Percentiles rank a stretch among this genome's conserved stretches.
phyloP scores from a whole-genome alignment of 1,140 invertebrate species.

The Muscidifurax raptorellus region DNA sequence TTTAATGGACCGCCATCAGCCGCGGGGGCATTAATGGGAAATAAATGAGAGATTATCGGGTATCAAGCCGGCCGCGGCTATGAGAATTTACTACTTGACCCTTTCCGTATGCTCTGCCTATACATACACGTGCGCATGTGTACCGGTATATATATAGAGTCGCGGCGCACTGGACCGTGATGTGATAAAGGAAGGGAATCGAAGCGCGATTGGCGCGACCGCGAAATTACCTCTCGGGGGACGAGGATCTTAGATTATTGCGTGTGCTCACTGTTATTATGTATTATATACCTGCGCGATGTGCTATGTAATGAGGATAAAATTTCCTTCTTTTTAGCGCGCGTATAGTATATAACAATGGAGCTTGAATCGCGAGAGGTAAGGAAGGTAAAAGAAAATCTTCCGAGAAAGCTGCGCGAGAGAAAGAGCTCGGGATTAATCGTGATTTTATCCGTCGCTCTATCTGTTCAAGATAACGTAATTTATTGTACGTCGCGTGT shows the following conservation, averaged over 20 bases:
- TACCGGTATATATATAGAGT: neutral
- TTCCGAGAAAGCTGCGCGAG: neutral
- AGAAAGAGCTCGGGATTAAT: neutral
- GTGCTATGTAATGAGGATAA: neutral
- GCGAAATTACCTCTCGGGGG: neutral
- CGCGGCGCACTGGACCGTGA: neutral
- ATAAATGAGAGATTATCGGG: conserved; percentile 56
- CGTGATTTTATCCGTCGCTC: neutral
- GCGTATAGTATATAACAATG: neutral
- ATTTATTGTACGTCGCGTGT: neutral
- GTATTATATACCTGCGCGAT: no score
- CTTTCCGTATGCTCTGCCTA: conserved; percentile 24
- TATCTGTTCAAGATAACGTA: neutral
- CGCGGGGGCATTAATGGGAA: conserved; percentile 53
- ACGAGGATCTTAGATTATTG: neutral
- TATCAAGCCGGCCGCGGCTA: neutral
- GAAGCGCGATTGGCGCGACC: neutral
- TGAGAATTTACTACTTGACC: conserved; percentile 46
- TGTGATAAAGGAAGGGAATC: conserved; percentile 10
- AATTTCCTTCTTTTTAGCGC: neutral
- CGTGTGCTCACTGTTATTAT: neutral
- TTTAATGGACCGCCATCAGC: conserved; percentile 54
- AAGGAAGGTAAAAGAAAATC: no score
- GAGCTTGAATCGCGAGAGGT: neutral
- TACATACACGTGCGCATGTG: neutral